Evolutionary conservation across 1,140 invertebrate genomes (phyloP), one percentile per base, ranked within the genome.

Genomic region (Maniola jurtina): DNA sequence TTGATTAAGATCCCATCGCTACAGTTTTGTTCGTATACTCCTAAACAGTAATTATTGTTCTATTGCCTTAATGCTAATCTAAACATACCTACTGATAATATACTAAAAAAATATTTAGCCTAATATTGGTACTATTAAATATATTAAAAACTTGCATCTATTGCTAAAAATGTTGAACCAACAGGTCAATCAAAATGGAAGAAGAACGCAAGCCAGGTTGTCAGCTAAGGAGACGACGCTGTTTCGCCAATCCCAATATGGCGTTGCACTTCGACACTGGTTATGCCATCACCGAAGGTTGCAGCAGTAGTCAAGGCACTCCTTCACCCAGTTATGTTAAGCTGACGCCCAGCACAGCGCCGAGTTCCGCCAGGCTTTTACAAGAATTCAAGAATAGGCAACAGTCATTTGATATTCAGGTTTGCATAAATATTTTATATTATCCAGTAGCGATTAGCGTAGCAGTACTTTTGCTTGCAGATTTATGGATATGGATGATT

Each of bases 351-450:
- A 74, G 57, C 42, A 63, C 60, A 38, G 74, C 61, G 58, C 77
- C 74, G 40, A 70, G 75, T 57, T 71, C 71, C 36, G 55, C 77
- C n/a, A 75, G 69, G 38, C 64, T 76, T 8, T 62, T 89, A 40
- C 61, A 79, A n/a, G 86, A 92, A n/a, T 91, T 90, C 68, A 87
- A 89, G 61, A 91, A 90, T 76, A 89, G 90, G 66, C 89, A 91
- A 67, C 90, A 91, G 63, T 91, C 89, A 10, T 90, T 92, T 77
- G 91, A 92, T 76, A 87, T 92, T 68, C 87, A 90, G 77, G 89
- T 92, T 66, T 54, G 75, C 56, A 9, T 34, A 55, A 35, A 8
- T 25, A 1, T 25, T 25, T 25, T 25, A 25, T n/a, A n/a, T n/a
- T n/a, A n/a, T n/a, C 25, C 25, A 25, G 4, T 4, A 25, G 25